phyloP scores from a whole-genome alignment of 2,888 invertebrate species.

The Pasiphila rectangulata region DNA sequence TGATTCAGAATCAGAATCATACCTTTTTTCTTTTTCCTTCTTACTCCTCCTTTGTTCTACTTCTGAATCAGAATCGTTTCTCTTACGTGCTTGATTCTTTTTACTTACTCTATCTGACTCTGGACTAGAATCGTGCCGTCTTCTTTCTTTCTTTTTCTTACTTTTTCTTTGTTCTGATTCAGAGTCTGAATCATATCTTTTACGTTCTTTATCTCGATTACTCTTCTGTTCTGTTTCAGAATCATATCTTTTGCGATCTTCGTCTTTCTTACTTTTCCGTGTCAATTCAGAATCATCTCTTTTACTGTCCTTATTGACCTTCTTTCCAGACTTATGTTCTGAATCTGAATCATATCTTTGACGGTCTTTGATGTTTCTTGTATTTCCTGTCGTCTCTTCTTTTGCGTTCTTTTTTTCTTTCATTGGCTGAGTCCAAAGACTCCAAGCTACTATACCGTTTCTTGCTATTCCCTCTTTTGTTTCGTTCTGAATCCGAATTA shows the following conservation, averaged over 20 bases:
- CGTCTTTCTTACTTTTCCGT: background rate
- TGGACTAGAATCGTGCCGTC: slow-evolving; percentile 41
- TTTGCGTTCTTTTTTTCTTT: slow-evolving; percentile 27
- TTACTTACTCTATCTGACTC: slow-evolving; percentile 40
- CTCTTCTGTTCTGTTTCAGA: slow-evolving; percentile 9
- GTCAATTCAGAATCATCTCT: slow-evolving; percentile 33
- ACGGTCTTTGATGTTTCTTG: too few species aligned
- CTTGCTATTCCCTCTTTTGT: slow-evolving; percentile 21
- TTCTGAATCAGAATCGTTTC: slow-evolving; percentile 55
- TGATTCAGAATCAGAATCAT: slow-evolving; percentile 47
- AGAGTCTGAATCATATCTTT: slow-evolving; percentile 41
- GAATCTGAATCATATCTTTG: slow-evolving; percentile 40
- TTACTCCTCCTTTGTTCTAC: slow-evolving; percentile 40
- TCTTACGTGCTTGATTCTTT: slow-evolving; percentile 46
- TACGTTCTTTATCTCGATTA: slow-evolving; percentile 21
- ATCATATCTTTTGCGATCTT: slow-evolving; percentile 27
- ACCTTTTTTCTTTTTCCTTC: slow-evolving; percentile 37
- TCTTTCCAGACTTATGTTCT: slow-evolving; percentile 36
- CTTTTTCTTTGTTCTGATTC: slow-evolving; percentile 35
- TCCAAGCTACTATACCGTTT: slow-evolving; percentile 24
- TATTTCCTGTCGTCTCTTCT: too few species aligned
- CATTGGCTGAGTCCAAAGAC: slow-evolving; percentile 27
- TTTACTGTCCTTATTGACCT: slow-evolving; percentile 24
- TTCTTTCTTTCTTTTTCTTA: slow-evolving; percentile 19
- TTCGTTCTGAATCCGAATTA: slow-evolving; percentile 18